These are phyloP conservation scores for Neomicropteryx cornuta DNA, from an alignment of 1,140 invertebrate species.

Conservation along the genomic window DNA sequence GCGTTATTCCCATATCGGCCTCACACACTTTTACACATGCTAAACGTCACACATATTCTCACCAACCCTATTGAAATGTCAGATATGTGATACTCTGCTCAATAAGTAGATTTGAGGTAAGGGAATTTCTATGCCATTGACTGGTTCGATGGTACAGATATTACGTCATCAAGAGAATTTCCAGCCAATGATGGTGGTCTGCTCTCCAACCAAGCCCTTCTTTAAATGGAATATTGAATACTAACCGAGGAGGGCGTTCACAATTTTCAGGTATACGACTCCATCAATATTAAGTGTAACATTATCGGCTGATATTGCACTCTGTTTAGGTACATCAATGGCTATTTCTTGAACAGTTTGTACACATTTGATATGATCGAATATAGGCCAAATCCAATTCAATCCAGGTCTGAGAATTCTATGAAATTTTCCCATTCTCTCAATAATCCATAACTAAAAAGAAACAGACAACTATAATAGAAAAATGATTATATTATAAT, in stretches of 20 bases:
- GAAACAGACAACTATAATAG: conserved; percentile 3
- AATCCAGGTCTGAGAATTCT: conserved; percentile 89
- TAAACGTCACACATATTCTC: too few relatives aligned
- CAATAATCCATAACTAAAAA: conserved; percentile 90
- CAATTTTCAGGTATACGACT: conserved; percentile 88
- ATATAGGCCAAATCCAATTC: conserved; percentile 84
- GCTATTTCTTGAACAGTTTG: conserved; percentile 99
- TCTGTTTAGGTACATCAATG: conserved; percentile 97
- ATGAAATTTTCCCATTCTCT: conserved; percentile 96
- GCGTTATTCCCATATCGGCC: too few relatives aligned
- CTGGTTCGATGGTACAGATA: too few relatives aligned
- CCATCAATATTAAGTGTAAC: conserved; percentile 96
- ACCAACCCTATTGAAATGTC: too few relatives aligned
- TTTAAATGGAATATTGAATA: conserved; percentile 5
- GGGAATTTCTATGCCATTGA: too few relatives aligned
- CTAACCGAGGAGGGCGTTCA: conserved; percentile 81
- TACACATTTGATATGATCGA: conserved; percentile 94
- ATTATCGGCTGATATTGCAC: conserved; percentile 95
- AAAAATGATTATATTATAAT: conserved; percentile 1
- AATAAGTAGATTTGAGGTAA: too few relatives aligned
- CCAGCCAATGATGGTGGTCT: too few relatives aligned
- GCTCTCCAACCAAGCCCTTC: too few relatives aligned
- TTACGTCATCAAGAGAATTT: too few relatives aligned
- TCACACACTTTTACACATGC: too few relatives aligned
- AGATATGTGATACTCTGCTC: too few relatives aligned